A percentile compares a stretch with the other conserved stretches of the same genome.
Conservation (phyloP, 2,888 invertebrate species). For the Prosopocoilus inquinatus region DNA sequence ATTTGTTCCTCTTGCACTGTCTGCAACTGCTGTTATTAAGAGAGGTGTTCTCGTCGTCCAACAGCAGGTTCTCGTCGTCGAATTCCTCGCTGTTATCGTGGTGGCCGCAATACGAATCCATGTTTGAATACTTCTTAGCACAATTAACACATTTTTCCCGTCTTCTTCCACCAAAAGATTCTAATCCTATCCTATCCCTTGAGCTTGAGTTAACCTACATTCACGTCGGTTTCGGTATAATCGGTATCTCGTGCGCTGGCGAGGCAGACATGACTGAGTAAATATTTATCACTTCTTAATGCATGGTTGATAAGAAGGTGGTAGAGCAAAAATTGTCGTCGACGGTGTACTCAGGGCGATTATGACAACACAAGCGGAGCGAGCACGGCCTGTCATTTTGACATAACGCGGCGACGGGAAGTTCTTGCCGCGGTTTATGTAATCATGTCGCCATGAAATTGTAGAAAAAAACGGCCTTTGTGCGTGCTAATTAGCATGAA, state of each 20-base stretch:
- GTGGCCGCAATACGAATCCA: constrained; percentile 34
- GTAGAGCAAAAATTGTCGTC: too few species aligned
- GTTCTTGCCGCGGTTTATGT: too few species aligned
- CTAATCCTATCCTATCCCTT: not conserved
- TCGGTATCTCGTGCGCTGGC: not conserved
- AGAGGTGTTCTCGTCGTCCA: constrained; percentile 44
- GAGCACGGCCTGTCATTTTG: too few species aligned
- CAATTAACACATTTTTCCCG: too few species aligned
- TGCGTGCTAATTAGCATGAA: too few species aligned
- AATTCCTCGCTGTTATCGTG: constrained; percentile 28
- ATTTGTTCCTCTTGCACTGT: constrained; percentile 13
- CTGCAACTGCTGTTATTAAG: constrained; percentile 25
- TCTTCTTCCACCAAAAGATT: not conserved
- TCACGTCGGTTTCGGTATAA: not conserved
- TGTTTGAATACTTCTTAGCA: not conserved
- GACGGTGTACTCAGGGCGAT: too few species aligned
- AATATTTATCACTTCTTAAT: not conserved
- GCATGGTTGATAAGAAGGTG: not conserved
- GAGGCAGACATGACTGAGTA: not conserved
- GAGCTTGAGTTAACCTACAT: not conserved
- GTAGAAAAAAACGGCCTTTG: too few species aligned
- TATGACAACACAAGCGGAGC: too few species aligned
- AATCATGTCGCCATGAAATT: too few species aligned
- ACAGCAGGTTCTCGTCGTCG: constrained; percentile 43
- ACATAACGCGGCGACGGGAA: too few species aligned